phyloP scores from a whole-genome alignment of 2,797 vertebrate genomes.

The Buceros bicornis region DNA sequence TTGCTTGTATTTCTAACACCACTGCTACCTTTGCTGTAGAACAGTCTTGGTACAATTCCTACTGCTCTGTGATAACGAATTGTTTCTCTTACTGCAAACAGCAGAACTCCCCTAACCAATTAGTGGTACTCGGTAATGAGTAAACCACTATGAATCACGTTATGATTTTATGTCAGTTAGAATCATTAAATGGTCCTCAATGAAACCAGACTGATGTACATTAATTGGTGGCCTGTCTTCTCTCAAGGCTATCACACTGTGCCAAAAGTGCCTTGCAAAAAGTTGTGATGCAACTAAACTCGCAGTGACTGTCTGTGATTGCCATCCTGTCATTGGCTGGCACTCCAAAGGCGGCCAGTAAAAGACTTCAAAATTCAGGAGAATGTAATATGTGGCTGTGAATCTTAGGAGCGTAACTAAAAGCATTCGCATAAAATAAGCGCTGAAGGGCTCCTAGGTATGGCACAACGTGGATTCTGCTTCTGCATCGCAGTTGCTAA shows the following conservation, averaged over 20 bases:
- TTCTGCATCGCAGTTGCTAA: background rate
- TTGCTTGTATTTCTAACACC: background rate
- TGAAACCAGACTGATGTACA: background rate
- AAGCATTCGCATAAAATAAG: background rate
- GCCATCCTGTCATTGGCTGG: background rate
- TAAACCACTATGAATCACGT: background rate
- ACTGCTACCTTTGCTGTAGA: background rate
- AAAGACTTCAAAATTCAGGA: background rate
- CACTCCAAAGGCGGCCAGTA: background rate
- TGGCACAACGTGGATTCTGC: background rate
- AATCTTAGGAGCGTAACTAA: background rate
- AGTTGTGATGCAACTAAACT: background rate
- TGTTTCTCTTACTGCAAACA: background rate
- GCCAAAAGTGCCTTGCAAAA: background rate
- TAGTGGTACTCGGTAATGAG: constrained; percentile 5
- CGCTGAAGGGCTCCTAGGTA: background rate
- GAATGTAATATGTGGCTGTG: background rate
- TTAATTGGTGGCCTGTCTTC: constrained; percentile 42
- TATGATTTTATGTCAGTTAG: constrained; percentile 22
- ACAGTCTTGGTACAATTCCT: background rate
- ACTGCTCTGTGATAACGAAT: background rate
- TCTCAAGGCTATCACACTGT: background rate
- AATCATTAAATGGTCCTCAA: background rate
- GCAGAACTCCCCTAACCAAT: background rate
- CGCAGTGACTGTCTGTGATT: background rate